Evolutionary conservation across 2,797 vertebrate species (phyloP).

Genomic region (Hypotaenidia philippensis): DNA sequence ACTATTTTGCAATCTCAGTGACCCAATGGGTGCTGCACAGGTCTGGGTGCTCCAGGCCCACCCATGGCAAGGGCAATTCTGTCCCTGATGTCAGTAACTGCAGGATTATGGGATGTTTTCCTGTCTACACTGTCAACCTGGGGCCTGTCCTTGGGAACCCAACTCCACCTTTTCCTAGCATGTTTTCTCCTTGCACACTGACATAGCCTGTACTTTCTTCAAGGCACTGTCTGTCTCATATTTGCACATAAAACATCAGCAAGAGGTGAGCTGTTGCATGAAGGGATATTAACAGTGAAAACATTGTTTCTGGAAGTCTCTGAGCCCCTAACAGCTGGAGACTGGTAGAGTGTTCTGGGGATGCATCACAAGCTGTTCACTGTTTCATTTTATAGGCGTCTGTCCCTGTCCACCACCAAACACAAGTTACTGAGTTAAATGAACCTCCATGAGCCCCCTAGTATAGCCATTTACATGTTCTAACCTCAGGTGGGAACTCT

Average conservation of each 20-base stretch:
- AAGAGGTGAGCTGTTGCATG: neutral
- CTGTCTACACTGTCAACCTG: neutral
- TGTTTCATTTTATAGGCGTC: neutral
- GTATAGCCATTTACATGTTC: neutral
- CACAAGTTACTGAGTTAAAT: neutral
- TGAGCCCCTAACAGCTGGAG: neutral
- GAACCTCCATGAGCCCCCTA: neutral
- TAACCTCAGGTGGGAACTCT: neutral
- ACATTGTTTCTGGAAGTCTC: neutral
- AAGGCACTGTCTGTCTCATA: neutral
- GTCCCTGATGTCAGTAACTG: neutral
- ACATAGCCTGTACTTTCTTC: neutral
- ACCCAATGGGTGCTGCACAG: fast-evolving
- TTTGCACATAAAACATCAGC: neutral
- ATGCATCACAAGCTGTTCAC: neutral
- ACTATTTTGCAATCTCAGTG: neutral
- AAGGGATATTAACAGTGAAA: neutral
- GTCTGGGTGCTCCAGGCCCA: neutral
- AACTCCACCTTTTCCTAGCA: neutral
- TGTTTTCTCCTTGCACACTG: neutral
- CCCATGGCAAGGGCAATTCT: neutral
- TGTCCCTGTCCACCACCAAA: neutral
- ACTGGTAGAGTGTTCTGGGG: neutral
- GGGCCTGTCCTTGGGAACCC: neutral
- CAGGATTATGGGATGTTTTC: neutral